Evolutionary conservation across 2,113 vertebrate species (phyloP).

Genomic region (Stegostoma tigrinum): DNA sequence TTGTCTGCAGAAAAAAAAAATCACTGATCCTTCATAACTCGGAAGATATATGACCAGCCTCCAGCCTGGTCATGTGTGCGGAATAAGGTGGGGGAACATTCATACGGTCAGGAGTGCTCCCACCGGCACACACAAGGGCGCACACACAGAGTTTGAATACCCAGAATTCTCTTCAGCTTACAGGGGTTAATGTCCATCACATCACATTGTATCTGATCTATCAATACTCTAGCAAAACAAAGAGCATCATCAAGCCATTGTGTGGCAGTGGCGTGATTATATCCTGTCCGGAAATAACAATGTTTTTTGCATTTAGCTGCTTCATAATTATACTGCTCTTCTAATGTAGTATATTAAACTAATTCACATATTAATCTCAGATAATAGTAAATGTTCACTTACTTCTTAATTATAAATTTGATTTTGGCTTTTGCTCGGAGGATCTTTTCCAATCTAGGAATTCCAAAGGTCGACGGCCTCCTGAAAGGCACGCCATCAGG

Average conservation of each 20-base stretch:
- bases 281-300: background rate
- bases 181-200: background rate
- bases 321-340: background rate
- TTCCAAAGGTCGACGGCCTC: slow-evolving; percentile 65
- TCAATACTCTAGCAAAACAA: background rate
- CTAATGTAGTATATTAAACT: background rate
- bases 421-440: slow-evolving; percentile 64
- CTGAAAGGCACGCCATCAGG: slow-evolving; percentile 67
- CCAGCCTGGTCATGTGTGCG: too few species aligned
- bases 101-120: background rate
- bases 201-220: background rate
- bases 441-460: slow-evolving; percentile 70
- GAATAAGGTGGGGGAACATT: too few species aligned
- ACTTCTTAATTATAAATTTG: slow-evolving; percentile 71
- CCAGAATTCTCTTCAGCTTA: too few species aligned
- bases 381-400: slow-evolving; percentile 41
- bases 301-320: background rate
- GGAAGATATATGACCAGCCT: too few species aligned
- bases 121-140: background rate
- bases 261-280: background rate
- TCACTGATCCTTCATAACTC: too few species aligned
- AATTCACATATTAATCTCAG: too few species aligned
- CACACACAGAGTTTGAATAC: too few species aligned
- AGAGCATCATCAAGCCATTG: background rate
- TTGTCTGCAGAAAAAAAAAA: too few species aligned